Evolutionary conservation across 2,797 vertebrate species (phyloP).

Genomic region (Karalla daura): DNA sequence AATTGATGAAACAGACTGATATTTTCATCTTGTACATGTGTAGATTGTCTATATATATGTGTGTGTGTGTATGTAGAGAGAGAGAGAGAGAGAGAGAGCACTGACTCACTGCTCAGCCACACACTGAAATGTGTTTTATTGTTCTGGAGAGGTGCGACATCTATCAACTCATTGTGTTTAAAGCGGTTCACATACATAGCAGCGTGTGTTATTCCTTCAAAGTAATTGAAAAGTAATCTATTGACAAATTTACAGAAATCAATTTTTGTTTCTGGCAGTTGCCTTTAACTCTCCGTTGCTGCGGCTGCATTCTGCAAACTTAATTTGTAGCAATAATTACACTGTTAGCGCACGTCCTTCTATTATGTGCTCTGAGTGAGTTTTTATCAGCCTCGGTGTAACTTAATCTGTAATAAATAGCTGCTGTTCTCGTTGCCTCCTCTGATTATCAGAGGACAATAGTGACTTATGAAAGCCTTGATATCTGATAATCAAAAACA

Average conservation of each 20-base stretch:
- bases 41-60: not conserved
- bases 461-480: constrained; percentile 15
- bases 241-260: constrained; percentile 32
- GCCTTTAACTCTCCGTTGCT: not conserved
- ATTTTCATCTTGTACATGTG: not conserved
- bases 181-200: constrained; percentile 12
- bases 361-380: constrained; percentile 18
- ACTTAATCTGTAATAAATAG: constrained; percentile 38
- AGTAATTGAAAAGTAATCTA: constrained; percentile 26
- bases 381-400: not conserved
- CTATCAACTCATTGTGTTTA: constrained; percentile 7
- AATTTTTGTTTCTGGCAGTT: not conserved
- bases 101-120: not conserved
- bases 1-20: too few relatives aligned
- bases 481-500: constrained; percentile 4
- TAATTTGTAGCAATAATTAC: constrained; percentile 12
- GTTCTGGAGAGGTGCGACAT: constrained; percentile 3
- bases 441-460: constrained; percentile 2
- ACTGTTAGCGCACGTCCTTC: not conserved
- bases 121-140: constrained; percentile 23
- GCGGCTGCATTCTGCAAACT: constrained; percentile 15
- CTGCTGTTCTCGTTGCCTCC: constrained; percentile 14
- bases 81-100: too few relatives aligned
- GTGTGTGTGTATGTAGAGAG: too few relatives aligned
- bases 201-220: constrained; percentile 11